Percentiles rank a stretch among this genome's conserved stretches.
phyloP scores from a whole-genome alignment of 2,797 vertebrate genomes.

The Balearica regulorum region DNA sequence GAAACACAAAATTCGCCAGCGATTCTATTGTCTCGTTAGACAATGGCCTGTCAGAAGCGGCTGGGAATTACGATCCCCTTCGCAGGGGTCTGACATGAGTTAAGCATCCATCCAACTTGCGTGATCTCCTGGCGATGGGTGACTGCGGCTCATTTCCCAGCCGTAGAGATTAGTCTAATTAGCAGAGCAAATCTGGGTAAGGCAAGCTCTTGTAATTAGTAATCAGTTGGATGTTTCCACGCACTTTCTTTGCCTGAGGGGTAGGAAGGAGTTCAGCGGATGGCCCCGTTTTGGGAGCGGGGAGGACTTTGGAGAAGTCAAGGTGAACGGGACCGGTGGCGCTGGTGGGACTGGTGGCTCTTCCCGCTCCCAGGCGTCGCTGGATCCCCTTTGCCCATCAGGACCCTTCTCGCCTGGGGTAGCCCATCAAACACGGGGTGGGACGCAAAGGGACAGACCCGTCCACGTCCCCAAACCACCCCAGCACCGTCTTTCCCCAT shows the following conservation, averaged over 20 bases:
- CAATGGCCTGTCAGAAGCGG: not conserved
- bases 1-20: not conserved
- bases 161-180: slow-evolving; percentile 23
- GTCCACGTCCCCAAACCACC: accelerated
- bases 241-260: not conserved
- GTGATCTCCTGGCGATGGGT: not conserved
- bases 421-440: not conserved
- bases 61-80: not conserved
- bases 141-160: slow-evolving; percentile 4
- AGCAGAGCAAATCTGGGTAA: slow-evolving; percentile 42
- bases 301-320: not conserved
- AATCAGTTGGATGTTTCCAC: slow-evolving; percentile 12
- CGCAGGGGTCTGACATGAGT: not conserved
- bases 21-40: not conserved
- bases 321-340: not conserved
- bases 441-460: not conserved
- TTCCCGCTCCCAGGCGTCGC: not conserved
- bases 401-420: accelerated
- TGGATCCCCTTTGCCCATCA: accelerated
- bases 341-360: not conserved
- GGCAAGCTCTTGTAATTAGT: slow-evolving; percentile 39
- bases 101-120: not conserved
- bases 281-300: not conserved
- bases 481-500: not conserved
- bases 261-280: not conserved